phyloP scores from a whole-genome alignment of 2,797 vertebrate genomes.

The Neosilurus mollespiculum region DNA sequence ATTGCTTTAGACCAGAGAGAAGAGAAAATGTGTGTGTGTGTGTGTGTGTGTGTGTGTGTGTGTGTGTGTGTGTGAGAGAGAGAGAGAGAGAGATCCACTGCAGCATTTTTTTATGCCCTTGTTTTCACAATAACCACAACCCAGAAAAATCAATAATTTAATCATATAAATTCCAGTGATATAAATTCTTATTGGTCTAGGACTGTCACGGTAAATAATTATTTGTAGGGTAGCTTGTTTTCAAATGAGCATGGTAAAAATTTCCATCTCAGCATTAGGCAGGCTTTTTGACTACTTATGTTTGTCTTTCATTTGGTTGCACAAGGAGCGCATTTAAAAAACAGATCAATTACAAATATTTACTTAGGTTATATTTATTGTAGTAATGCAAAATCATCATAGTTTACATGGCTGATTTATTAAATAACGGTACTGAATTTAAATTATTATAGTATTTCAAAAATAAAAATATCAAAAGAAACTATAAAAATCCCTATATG shows the following conservation, averaged over 20 bases:
- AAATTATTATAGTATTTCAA: neutral
- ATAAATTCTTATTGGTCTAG: constrained; percentile 22
- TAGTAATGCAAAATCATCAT: neutral
- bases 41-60: neutral
- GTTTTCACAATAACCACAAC: constrained; percentile 2
- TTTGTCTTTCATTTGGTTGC: neutral
- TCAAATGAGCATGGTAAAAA: neutral
- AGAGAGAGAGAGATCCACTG: neutral
- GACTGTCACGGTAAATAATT: constrained; percentile 10
- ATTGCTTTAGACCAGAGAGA: constrained; percentile 43
- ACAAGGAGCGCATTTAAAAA: neutral
- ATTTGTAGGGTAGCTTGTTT: constrained; percentile 6
- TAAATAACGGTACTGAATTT: neutral
- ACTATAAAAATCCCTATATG: neutral
- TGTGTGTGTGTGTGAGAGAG: neutral
- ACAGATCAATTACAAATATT: neutral
- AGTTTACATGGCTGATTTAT: neutral
- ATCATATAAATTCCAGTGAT: constrained; percentile 11
- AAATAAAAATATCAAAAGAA: neutral
- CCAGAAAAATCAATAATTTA: constrained; percentile 27
- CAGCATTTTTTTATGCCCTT: neutral
- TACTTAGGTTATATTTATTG: neutral
- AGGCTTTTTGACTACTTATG: neutral
- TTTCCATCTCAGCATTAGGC: neutral
- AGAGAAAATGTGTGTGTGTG: constrained; percentile 31